phyloP scores from a whole-genome alignment of 2,113 vertebrate species.

The Muscicapa adusta region DNA sequence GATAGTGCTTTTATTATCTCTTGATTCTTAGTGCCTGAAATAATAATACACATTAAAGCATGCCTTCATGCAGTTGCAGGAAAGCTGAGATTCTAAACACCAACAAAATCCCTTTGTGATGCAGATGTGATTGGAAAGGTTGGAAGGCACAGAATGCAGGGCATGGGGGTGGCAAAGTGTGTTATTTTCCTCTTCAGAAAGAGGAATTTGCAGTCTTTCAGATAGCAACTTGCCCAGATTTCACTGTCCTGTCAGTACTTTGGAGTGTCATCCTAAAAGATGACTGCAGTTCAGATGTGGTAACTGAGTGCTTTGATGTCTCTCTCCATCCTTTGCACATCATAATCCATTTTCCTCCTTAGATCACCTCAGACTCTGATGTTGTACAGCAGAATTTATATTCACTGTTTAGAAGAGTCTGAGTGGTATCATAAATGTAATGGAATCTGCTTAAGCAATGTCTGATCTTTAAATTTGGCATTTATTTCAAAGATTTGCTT shows the following conservation, averaged over 20 bases:
- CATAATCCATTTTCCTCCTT: slow-evolving; percentile 42
- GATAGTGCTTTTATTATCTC: background rate
- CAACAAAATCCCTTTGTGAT: background rate
- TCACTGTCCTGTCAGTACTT: background rate
- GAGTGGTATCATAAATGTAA: slow-evolving; percentile 37
- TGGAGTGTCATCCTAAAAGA: slow-evolving; percentile 14
- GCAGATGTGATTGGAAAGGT: background rate
- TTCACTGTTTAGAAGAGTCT: slow-evolving; percentile 37
- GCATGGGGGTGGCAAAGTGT: rapidly evolving
- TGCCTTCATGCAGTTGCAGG: background rate
- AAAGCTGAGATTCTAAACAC: background rate
- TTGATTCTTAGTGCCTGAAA: background rate
- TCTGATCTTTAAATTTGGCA: background rate
- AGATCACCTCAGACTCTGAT: slow-evolving; percentile 42
- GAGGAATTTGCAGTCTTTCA: slow-evolving; percentile 2
- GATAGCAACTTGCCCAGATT: background rate
- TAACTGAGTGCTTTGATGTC: slow-evolving; percentile 48
- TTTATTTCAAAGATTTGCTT: background rate
- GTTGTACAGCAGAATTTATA: slow-evolving; percentile 61
- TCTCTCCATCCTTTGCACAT: slow-evolving; percentile 42
- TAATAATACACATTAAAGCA: background rate
- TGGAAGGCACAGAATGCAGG: background rate
- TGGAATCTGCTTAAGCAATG: slow-evolving; percentile 33
- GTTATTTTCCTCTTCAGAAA: background rate
- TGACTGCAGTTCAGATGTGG: slow-evolving; percentile 36